These are phyloP conservation scores for Idris sp. DNA, from an alignment of 1,140 invertebrate genomes.

Conservation along the genomic window DNA sequence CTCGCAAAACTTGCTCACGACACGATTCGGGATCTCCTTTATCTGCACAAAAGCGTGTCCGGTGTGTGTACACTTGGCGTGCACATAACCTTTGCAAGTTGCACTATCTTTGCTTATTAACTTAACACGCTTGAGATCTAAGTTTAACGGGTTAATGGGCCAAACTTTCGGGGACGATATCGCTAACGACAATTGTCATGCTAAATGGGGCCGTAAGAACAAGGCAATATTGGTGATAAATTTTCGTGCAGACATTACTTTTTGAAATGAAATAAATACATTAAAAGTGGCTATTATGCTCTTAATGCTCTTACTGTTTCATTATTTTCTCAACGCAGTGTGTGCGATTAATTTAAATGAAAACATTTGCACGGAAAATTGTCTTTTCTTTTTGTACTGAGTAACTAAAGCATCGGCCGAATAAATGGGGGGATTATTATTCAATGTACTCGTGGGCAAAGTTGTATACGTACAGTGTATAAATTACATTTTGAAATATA, in stretches of 20 bases:
- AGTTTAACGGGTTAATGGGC: constrained; percentile 50
- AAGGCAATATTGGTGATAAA: background rate
- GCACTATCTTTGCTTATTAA: constrained; percentile 62
- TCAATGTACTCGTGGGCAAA: constrained; percentile 31
- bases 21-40: constrained; percentile 48
- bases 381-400: constrained; percentile 40
- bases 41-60: constrained; percentile 52
- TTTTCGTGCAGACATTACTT: too few relatives aligned
- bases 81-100: constrained; percentile 46
- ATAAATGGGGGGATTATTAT: constrained; percentile 49
- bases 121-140: constrained; percentile 36
- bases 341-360: too few relatives aligned
- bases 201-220: constrained; percentile 4
- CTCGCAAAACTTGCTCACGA: constrained; percentile 33
- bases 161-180: constrained; percentile 36
- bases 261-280: too few relatives aligned
- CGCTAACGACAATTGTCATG: constrained; percentile 20
- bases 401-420: constrained; percentile 35
- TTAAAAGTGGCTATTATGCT: too few relatives aligned
- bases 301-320: too few relatives aligned
- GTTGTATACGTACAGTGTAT: constrained; percentile 25
- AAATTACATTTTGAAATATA: constrained; percentile 48
- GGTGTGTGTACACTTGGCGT: constrained; percentile 51
- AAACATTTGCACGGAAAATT: constrained; percentile 33
- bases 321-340: too few relatives aligned